Evolutionary conservation across 2,888 invertebrate species (phyloP).

Genomic region (Lasioglossum calceatum): DNA sequence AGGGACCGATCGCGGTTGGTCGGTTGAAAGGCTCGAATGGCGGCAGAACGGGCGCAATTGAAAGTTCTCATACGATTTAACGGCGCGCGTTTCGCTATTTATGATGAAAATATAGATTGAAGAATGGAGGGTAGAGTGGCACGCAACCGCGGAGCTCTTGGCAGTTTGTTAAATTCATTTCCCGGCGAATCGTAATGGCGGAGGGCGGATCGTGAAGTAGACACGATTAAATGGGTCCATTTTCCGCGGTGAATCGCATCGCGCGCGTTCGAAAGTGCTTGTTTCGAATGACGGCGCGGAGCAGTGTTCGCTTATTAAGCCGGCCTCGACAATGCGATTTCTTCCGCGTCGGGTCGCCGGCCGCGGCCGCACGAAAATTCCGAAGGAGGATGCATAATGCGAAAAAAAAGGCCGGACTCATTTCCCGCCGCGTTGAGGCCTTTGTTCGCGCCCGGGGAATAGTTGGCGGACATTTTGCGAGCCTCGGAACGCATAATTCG

Average conservation of each 20-base stretch:
- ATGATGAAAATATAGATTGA: background rate
- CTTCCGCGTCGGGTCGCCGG: background rate
- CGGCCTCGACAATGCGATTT: conserved; percentile 16
- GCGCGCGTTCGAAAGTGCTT: conserved; percentile 25
- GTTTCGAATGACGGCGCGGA: conserved; percentile 13
- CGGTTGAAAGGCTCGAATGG: background rate
- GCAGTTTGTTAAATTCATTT: conserved; percentile 20
- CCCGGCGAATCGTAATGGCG: background rate
- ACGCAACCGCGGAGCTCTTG: background rate
- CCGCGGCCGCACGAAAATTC: background rate
- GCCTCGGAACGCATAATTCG: conserved; percentile 35
- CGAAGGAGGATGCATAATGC: conserved; percentile 20
- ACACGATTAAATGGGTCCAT: conserved; percentile 17
- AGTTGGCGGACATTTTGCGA: conserved; percentile 8
- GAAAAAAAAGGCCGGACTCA: background rate
- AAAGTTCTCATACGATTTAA: background rate
- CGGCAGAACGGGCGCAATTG: background rate
- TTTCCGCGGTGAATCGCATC: conserved; percentile 20
- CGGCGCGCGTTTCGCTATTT: background rate
- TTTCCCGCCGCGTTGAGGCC: conserved; percentile 10
- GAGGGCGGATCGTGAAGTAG: background rate
- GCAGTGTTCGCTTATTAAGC: conserved; percentile 25
- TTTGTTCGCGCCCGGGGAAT: conserved; percentile 6
- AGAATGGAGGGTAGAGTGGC: background rate
- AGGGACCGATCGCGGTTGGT: background rate